These are phyloP conservation scores for Macropis europaea DNA, from an alignment of 2,888 invertebrate species.

Conservation along the genomic window DNA sequence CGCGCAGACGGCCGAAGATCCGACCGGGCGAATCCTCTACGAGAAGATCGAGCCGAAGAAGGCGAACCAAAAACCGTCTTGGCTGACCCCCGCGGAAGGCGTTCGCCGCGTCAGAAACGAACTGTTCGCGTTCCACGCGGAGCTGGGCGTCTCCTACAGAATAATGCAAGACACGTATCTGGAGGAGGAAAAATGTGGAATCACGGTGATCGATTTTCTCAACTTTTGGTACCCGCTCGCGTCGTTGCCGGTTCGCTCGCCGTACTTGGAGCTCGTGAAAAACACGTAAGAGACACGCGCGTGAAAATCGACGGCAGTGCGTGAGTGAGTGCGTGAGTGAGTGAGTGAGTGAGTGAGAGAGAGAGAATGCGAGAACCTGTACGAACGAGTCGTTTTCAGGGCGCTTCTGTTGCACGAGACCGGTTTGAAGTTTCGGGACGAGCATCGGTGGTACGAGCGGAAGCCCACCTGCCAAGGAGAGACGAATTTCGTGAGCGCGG, in stretches of 20 bases:
- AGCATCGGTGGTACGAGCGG: conserved; percentile 82
- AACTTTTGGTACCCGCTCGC: conserved; percentile 72
- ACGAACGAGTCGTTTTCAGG: conserved; percentile 36
- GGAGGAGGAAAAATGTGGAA: conserved; percentile 87
- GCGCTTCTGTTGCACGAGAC: conserved; percentile 83
- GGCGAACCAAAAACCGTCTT: conserved; percentile 82
- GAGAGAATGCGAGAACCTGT: too few species aligned
- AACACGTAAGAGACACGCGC: conserved; percentile 60
- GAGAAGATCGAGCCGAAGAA: conserved; percentile 84
- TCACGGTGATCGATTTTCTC: conserved; percentile 83
- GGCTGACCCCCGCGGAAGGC: conserved; percentile 84
- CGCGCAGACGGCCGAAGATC: conserved; percentile 84
- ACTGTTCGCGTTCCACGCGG: conserved; percentile 86
- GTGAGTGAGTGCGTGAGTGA: too few species aligned
- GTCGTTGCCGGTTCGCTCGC: conserved; percentile 72
- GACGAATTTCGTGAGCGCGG: conserved; percentile 84
- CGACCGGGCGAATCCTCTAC: conserved; percentile 83
- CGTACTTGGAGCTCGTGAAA: conserved; percentile 78
- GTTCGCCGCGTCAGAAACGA: conserved; percentile 83
- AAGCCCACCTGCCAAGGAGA: conserved; percentile 83
- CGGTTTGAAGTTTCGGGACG: conserved; percentile 83
- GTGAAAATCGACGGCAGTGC: neutral
- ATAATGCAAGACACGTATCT: conserved; percentile 85
- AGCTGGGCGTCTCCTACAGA: conserved; percentile 85
- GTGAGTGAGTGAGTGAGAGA: too few species aligned